These are phyloP conservation scores for Galeruca laticollis DNA, from an alignment of 2,888 invertebrate species.

Conservation along the genomic window DNA sequence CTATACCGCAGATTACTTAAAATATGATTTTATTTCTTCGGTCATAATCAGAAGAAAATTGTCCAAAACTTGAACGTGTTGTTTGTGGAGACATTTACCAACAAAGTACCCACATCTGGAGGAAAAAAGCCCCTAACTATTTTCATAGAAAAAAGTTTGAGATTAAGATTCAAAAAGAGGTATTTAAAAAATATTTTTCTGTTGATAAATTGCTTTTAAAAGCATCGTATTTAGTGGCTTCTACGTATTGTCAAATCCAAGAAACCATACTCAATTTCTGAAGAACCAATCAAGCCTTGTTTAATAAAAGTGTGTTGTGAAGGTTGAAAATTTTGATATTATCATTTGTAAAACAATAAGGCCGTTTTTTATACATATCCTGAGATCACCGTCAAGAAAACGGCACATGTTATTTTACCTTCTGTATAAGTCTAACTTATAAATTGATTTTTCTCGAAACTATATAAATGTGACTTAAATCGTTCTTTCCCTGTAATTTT, in stretches of 20 bases:
- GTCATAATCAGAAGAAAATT: neutral
- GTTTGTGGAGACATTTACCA: constrained; percentile 9
- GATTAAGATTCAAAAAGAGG: neutral
- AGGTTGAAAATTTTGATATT: too few species aligned
- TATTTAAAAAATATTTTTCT: constrained; percentile 4
- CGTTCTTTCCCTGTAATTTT: too few species aligned
- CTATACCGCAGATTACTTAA: too few species aligned
- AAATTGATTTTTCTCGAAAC: too few species aligned
- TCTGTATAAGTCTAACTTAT: too few species aligned
- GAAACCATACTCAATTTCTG: constrained; percentile 6
- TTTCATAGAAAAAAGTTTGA: constrained; percentile 1
- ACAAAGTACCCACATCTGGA: constrained; percentile 3
- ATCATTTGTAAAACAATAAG: too few species aligned
- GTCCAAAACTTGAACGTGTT: constrained; percentile 4
- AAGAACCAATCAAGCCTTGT: constrained; percentile 2
- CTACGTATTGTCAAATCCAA: constrained; percentile 10
- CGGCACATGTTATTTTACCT: too few species aligned
- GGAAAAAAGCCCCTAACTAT: neutral
- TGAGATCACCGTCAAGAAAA: too few species aligned
- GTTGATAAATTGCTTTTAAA: constrained; percentile 10
- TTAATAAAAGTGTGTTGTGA: neutral
- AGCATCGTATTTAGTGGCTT: constrained; percentile 10
- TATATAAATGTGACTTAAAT: too few species aligned
- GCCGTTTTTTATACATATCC: too few species aligned
- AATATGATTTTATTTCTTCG: too few species aligned